Evolutionary conservation across 2,113 vertebrate species (phyloP).

Genomic region (Dicentrarchus labrax): DNA sequence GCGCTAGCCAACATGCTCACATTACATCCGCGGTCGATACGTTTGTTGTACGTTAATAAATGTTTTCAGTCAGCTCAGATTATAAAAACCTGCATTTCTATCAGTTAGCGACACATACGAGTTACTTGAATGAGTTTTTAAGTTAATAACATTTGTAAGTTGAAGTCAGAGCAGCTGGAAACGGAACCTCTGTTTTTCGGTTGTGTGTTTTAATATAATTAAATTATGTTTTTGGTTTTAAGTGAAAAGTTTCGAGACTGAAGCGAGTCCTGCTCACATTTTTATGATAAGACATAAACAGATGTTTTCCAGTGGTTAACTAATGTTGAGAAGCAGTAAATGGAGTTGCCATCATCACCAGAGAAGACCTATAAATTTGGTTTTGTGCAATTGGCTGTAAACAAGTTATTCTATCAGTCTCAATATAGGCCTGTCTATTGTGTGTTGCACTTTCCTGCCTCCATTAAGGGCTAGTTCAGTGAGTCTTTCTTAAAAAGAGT

Average conservation of each 20-base stretch:
- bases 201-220: too few species aligned
- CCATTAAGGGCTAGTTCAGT: too few species aligned
- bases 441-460: too few species aligned
- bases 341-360: too few species aligned
- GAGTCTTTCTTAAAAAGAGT: too few species aligned
- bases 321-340: not conserved
- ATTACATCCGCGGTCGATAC: not conserved
- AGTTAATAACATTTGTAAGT: not conserved
- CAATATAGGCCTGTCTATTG: too few species aligned
- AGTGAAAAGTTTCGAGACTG: not conserved
- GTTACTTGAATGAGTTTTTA: too few species aligned
- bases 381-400: too few species aligned
- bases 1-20: not conserved
- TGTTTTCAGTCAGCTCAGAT: too few species aligned
- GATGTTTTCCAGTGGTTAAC: not conserved
- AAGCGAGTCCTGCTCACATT: not conserved
- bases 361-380: too few species aligned
- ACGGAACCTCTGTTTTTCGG: not conserved
- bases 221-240: too few species aligned
- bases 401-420: too few species aligned
- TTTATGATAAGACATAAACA: not conserved
- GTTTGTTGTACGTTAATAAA: not conserved
- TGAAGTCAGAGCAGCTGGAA: not conserved
- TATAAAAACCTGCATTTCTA: not conserved
- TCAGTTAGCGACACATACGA: not conserved